Conservation (phyloP, 2,113 vertebrate species). For the Spizaetus ornatus region DNA sequence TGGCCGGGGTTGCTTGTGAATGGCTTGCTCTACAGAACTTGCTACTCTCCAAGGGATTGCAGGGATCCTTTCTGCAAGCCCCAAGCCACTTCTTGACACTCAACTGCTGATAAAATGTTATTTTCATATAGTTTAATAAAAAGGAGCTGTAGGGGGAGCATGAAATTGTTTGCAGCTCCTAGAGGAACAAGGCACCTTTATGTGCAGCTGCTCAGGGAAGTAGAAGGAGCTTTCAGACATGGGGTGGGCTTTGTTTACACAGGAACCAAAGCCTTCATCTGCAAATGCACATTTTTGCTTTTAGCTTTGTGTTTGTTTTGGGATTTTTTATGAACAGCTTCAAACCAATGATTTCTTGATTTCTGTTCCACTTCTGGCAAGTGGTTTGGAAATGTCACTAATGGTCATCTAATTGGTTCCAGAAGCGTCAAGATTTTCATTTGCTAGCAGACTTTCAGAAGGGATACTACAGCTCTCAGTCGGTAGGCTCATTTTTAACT, state of each 20-base stretch:
- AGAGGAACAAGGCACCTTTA: background rate
- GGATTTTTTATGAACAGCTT: background rate
- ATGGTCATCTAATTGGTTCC: background rate
- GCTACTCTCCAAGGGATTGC: background rate
- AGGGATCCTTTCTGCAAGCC: background rate
- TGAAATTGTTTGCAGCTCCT: background rate
- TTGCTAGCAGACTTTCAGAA: background rate
- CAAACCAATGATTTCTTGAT: background rate
- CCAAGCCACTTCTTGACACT: background rate
- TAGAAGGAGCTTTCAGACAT: background rate
- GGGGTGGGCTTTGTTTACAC: background rate
- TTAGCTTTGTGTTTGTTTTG: background rate
- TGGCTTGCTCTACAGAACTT: background rate
- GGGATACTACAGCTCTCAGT: background rate
- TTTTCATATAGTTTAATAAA: background rate
- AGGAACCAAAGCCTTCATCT: background rate
- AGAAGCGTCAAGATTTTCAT: background rate
- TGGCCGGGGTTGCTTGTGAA: background rate
- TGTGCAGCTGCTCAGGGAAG: constrained; percentile 4
- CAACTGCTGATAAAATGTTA: background rate
- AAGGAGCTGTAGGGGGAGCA: background rate
- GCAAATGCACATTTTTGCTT: background rate
- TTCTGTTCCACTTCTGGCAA: background rate
- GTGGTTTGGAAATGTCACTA: background rate
- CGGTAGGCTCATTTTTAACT: background rate